phyloP scores from a whole-genome alignment of 2,113 vertebrate genomes.

The Hipposideros armiger region DNA sequence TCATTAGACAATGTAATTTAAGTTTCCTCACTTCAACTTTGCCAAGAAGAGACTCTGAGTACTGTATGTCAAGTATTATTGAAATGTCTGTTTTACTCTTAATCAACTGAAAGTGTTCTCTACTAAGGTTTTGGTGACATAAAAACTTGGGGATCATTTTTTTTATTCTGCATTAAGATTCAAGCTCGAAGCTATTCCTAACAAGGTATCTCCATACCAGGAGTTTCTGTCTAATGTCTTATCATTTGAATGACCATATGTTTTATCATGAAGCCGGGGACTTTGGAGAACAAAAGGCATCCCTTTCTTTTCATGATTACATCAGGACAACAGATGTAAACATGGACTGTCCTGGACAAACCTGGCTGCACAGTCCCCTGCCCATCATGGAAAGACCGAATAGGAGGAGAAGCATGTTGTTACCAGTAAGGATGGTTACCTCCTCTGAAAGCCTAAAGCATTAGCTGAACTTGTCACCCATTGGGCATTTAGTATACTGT shows the following conservation, averaged over 20 bases:
- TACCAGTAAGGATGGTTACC: background rate
- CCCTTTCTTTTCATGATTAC: background rate
- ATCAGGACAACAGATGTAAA: background rate
- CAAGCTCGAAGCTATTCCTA: background rate
- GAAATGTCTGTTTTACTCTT: conserved; percentile 24
- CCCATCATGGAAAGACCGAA: background rate
- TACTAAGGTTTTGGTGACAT: background rate
- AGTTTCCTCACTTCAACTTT: conserved; percentile 10
- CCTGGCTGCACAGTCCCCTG: background rate
- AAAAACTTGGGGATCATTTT: background rate
- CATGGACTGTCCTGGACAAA: background rate
- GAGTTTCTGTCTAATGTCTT: background rate
- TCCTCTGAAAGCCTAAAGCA: background rate
- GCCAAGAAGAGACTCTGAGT: conserved; percentile 30
- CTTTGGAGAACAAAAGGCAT: background rate
- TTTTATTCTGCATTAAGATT: background rate
- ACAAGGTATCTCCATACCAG: background rate
- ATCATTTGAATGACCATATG: background rate
- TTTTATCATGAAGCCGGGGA: background rate
- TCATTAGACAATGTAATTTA: conserved; percentile 49
- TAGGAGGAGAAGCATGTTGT: background rate
- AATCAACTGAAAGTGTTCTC: background rate
- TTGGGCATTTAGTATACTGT: background rate
- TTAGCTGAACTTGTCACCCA: background rate
- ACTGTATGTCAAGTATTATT: background rate